These are phyloP conservation scores for Bufo bufo DNA, from an alignment of 2,113 vertebrate species.

Conservation along the genomic window DNA sequence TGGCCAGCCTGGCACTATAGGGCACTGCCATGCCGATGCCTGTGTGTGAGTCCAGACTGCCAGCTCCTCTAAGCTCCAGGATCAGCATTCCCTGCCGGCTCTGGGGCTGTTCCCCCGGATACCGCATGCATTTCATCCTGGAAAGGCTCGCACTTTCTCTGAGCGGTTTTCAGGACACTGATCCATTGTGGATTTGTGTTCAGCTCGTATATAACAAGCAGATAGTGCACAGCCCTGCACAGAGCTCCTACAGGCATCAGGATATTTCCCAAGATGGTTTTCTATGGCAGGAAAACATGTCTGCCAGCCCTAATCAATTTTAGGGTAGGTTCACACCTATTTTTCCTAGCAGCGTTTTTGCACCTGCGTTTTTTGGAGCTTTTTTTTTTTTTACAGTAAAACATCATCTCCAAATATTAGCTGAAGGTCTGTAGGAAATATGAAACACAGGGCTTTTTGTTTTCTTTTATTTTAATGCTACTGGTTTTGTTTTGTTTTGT, in stretches of 20 bases:
- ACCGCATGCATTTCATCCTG: constrained; percentile 16
- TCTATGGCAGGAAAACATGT: background rate
- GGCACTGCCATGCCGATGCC: background rate
- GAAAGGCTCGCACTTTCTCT: background rate
- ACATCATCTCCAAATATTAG: too few relatives aligned
- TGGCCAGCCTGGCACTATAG: background rate
- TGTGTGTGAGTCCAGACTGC: background rate
- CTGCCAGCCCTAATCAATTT: too few relatives aligned
- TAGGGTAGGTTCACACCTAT: too few relatives aligned
- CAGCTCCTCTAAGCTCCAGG: constrained; percentile 8
- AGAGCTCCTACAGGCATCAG: background rate
- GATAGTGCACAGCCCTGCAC: background rate
- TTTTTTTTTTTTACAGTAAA: too few relatives aligned
- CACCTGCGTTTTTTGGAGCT: too few relatives aligned
- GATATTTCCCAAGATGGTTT: background rate
- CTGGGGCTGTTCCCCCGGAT: background rate
- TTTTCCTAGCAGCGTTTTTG: too few relatives aligned
- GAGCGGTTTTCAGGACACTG: background rate
- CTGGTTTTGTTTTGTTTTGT: too few relatives aligned
- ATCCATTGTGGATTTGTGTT: background rate
- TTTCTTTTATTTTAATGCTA: too few relatives aligned
- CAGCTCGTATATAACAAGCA: background rate
- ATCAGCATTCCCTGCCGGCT: background rate
- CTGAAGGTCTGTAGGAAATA: too few relatives aligned
- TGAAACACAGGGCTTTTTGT: too few relatives aligned